These are phyloP conservation scores for Arbacia lixula DNA, from an alignment of 53 echinoderm and acorn worm species.

Conservation along the genomic window DNA sequence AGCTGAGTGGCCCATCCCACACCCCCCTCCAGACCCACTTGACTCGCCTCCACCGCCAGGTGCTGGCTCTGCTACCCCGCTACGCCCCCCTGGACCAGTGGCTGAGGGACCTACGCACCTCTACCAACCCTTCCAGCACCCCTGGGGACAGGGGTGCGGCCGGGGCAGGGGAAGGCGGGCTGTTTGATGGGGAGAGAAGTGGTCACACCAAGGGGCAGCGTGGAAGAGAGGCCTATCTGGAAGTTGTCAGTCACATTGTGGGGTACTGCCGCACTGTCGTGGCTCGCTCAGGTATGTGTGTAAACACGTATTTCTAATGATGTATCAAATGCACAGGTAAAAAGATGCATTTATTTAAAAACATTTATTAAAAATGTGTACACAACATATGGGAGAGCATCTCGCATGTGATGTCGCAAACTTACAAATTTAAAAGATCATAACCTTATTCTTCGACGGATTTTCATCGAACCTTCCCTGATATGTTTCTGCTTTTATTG, in stretches of 20 bases:
- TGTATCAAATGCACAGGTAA: background rate
- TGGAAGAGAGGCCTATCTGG: slow-evolving; percentile 66
- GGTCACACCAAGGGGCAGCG: background rate
- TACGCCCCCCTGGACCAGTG: slow-evolving; percentile 87
- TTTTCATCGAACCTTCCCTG: no score
- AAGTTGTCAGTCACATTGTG: slow-evolving; percentile 80
- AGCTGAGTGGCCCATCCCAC: slow-evolving; percentile 58
- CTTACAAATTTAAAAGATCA: no score
- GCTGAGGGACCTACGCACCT: slow-evolving; percentile 75
- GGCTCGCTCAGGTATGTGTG: slow-evolving; percentile 70
- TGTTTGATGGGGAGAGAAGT: background rate
- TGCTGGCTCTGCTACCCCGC: slow-evolving; percentile 88
- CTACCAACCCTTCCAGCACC: no score
- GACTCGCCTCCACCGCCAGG: slow-evolving; percentile 91
- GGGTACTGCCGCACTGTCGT: slow-evolving; percentile 96
- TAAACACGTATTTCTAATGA: background rate
- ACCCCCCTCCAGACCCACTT: slow-evolving; percentile 89
- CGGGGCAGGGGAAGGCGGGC: background rate
- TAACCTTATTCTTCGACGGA: no score
- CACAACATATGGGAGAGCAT: no score
- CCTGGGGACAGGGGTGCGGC: slow-evolving; percentile 50
- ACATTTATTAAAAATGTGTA: no score
- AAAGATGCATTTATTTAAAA: no score
- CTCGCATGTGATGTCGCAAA: no score
- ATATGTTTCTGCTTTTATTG: no score